Evolutionary conservation across 2,888 invertebrate genomes (phyloP).

Genomic region (Hypsopygia costalis): DNA sequence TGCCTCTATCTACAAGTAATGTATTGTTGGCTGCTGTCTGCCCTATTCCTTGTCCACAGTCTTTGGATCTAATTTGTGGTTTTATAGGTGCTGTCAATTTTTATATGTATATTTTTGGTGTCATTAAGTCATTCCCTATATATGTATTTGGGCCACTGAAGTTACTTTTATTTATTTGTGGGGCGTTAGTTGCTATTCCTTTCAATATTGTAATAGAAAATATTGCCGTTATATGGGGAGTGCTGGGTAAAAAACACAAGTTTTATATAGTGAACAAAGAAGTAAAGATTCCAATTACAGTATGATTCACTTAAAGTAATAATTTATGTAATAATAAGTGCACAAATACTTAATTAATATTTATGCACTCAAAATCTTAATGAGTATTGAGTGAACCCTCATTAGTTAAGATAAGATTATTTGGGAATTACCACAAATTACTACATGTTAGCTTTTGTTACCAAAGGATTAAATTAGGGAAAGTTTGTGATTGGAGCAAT

Average conservation of each 20-base stretch:
- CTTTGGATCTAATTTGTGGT: conserved; percentile 92
- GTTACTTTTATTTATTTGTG: conserved; percentile 89
- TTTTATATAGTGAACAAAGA: conserved; percentile 99
- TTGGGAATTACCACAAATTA: conserved; percentile 15
- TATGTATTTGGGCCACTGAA: conserved; percentile 91
- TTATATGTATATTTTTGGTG: conserved; percentile 99
- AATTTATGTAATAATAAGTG: conserved; percentile 46
- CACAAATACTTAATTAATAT: conserved; percentile 58
- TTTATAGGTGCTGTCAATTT: conserved; percentile 96
- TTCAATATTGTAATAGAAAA: conserved; percentile 97
- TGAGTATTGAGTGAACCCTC: not conserved
- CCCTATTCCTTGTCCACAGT: conserved; percentile 92
- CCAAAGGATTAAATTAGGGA: conserved; percentile 18
- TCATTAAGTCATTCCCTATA: conserved; percentile 96
- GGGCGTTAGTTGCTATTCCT: conserved; percentile 94
- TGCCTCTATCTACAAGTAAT: conserved; percentile 96
- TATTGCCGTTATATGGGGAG: conserved; percentile 96
- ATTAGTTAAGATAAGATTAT: conserved; percentile 9
- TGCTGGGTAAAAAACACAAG: conserved; percentile 96
- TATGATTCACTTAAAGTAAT: conserved; percentile 56
- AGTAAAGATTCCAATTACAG: conserved; percentile 84
- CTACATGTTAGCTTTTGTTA: conserved; percentile 19
- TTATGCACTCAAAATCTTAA: conserved; percentile 31
- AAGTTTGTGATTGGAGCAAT: conserved; percentile 2
- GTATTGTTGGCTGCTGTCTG: conserved; percentile 90